A percentile compares a stretch with the other conserved stretches of the same genome.
These are phyloP conservation scores for Pycnomerus fuliginosus DNA, from an alignment of 2,888 invertebrate species.

Conservation along the genomic window DNA sequence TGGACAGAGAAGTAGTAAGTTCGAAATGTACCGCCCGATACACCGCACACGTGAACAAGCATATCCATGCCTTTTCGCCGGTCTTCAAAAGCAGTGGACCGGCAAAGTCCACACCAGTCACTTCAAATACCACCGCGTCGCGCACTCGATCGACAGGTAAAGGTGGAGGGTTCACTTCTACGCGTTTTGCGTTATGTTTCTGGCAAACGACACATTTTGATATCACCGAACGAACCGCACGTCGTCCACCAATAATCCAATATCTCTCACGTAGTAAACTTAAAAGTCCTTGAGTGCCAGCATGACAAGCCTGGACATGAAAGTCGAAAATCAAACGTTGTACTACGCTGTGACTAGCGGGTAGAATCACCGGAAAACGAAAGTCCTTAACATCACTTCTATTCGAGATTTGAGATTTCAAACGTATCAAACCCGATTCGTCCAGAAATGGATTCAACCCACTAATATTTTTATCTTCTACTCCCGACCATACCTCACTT, in stretches of 20 bases:
- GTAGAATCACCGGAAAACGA: background rate
- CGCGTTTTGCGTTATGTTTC: background rate
- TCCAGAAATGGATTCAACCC: background rate
- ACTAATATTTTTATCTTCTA: background rate
- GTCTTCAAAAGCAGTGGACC: background rate
- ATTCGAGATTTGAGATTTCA: background rate
- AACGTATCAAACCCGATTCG: background rate
- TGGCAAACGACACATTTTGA: background rate
- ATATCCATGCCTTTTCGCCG: background rate
- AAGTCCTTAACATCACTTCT: background rate
- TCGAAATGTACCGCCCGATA: background rate
- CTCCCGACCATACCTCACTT: background rate
- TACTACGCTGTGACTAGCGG: background rate
- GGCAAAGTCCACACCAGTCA: background rate
- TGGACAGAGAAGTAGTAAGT: background rate
- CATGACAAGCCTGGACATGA: background rate
- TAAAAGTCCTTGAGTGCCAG: background rate
- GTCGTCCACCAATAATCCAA: background rate
- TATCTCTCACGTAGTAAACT: background rate
- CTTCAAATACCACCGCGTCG: background rate
- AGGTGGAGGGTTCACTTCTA: background rate
- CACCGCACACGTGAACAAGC: background rate
- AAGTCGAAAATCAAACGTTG: background rate
- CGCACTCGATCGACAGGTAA: background rate
- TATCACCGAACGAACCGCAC: background rate